These are phyloP conservation scores for Conistra vaccinii DNA, from an alignment of 2,888 invertebrate genomes.

Conservation along the genomic window DNA sequence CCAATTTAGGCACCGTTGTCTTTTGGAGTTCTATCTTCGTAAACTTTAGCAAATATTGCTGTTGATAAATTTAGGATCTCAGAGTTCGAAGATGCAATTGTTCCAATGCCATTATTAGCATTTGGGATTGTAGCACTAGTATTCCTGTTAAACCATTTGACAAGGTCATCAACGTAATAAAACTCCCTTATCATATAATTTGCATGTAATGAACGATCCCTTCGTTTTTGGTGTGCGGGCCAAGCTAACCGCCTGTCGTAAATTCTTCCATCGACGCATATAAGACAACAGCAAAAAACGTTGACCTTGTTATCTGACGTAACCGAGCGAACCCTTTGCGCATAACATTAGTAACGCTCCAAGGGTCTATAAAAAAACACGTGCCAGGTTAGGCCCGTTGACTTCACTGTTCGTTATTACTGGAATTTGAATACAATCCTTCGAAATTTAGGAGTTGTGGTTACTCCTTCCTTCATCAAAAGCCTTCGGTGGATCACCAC, in stretches of 20 bases:
- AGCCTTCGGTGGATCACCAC: slow-evolving; percentile 35
- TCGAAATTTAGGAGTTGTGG: slow-evolving; percentile 17
- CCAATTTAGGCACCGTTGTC: slow-evolving; percentile 14
- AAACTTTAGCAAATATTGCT: background rate
- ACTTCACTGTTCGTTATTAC: slow-evolving; percentile 30
- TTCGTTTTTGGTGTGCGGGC: slow-evolving; percentile 38
- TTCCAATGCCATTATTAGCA: background rate
- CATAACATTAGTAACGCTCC: slow-evolving; percentile 71
- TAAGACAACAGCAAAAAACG: slow-evolving; percentile 56
- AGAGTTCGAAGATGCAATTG: background rate
- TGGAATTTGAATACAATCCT: slow-evolving; percentile 37
- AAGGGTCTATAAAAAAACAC: slow-evolving; percentile 52
- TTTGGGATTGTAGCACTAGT: background rate
- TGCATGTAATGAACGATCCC: slow-evolving; percentile 31
- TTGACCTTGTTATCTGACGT: slow-evolving; percentile 72
- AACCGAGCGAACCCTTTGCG: slow-evolving; percentile 68
- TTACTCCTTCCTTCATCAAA: background rate
- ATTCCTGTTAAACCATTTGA: slow-evolving; percentile 8
- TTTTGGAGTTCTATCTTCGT: slow-evolving; percentile 3
- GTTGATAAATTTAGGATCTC: background rate
- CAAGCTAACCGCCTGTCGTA: slow-evolving; percentile 42
- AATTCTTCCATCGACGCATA: slow-evolving; percentile 46
- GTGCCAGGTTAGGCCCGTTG: slow-evolving; percentile 38
- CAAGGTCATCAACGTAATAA: slow-evolving; percentile 26
- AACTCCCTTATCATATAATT: slow-evolving; percentile 43